phyloP scores from a whole-genome alignment of 2,888 invertebrate genomes.

The Leucophora obtusa region DNA sequence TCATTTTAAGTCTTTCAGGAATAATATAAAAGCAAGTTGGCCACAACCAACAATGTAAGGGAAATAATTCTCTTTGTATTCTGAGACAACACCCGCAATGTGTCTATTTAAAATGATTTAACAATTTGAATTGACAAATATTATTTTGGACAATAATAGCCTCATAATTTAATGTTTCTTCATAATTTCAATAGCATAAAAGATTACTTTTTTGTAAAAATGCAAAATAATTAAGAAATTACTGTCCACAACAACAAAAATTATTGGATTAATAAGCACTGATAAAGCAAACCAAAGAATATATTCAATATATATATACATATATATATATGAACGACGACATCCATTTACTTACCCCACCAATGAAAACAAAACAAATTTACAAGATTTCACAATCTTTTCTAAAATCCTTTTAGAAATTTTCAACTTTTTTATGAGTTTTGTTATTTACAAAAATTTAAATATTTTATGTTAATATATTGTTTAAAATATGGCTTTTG shows the following conservation, averaged over 20 bases:
- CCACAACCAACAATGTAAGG: background rate
- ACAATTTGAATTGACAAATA: background rate
- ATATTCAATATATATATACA: too few relatives aligned
- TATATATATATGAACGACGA: slow-evolving; percentile 20
- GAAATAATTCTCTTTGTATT: slow-evolving; percentile 1
- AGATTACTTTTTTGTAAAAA: too few relatives aligned
- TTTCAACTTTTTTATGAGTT: slow-evolving; percentile 3
- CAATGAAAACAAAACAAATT: slow-evolving; percentile 35
- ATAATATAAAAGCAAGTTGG: background rate
- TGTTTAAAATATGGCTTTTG: slow-evolving; percentile 34
- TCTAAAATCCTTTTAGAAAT: slow-evolving; percentile 13
- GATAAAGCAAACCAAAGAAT: slow-evolving; percentile 37
- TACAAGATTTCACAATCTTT: slow-evolving; percentile 29
- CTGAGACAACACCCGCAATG: slow-evolving; percentile 14
- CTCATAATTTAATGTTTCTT: too few relatives aligned
- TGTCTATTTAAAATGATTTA: background rate
- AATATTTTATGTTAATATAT: slow-evolving; percentile 24
- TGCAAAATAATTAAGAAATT: slow-evolving; percentile 11
- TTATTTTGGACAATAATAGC: too few relatives aligned
- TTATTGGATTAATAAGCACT: slow-evolving; percentile 26
- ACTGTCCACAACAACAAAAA: slow-evolving; percentile 18
- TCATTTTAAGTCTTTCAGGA: background rate
- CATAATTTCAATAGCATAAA: too few relatives aligned
- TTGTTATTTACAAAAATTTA: background rate
- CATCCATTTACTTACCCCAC: slow-evolving; percentile 45